Conservation (phyloP, 2,113 vertebrate species). For the Pelusios castaneus region DNA sequence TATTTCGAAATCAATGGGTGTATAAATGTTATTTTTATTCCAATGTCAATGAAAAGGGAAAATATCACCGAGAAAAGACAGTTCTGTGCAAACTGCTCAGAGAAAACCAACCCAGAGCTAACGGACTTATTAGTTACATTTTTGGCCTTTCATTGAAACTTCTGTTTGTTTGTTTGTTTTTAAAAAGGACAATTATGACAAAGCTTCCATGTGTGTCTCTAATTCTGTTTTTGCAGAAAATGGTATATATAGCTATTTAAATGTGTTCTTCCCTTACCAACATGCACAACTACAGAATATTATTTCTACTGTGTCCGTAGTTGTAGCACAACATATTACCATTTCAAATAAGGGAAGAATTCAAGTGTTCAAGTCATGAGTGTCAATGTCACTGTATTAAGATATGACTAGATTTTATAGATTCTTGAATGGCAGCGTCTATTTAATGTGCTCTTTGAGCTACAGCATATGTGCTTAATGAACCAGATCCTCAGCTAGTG, state of each 20-base stretch:
- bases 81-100: background rate
- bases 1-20: too few relatives aligned
- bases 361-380: background rate
- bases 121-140: background rate
- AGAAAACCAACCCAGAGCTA: background rate
- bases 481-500: background rate
- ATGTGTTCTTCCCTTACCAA: background rate
- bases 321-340: too few relatives aligned
- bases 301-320: background rate
- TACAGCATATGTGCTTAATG: rapidly evolving
- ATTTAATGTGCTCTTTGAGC: background rate
- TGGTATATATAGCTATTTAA: background rate
- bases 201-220: background rate
- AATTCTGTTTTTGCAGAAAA: background rate
- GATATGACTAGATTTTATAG: background rate
- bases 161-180: background rate
- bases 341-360: background rate
- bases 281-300: background rate
- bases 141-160: background rate
- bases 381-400: background rate
- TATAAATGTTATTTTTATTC: background rate
- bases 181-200: background rate
- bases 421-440: background rate
- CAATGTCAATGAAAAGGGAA: background rate
- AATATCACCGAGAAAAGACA: background rate